Evolutionary conservation across 1,140 invertebrate genomes (phyloP), one percentile per base, ranked within the genome.

Genomic region (Drosophila pseudoobscura): DNA sequence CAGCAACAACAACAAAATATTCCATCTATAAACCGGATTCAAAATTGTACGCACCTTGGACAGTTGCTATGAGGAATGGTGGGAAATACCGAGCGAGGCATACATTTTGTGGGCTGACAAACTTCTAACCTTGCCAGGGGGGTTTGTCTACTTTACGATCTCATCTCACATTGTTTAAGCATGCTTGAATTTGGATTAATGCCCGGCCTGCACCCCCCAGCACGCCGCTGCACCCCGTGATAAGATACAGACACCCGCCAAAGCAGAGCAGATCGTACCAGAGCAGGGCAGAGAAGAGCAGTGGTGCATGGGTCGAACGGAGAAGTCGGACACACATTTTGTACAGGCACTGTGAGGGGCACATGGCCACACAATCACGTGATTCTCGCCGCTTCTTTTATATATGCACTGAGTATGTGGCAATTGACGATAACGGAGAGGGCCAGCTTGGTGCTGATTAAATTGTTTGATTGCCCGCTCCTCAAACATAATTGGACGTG

Each of bases 401-500:
- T 82, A 11, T 13, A 39, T 3, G 11, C 11, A 13, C 11, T 5
- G 4, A 13, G 35, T 5, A 39, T 39, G 75, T 69, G 78, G 80
- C 83, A 85, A 85, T 87, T 87, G 50, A 24, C 51, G 80, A 85
- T 83, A 87, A 70, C 71, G 20, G 47, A 45, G 44, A 49, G 63
- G 43, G 39, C 29, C 59, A 45, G 26, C 43, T 20, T 58, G 41
- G 49, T 44, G 60, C 68, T 80, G 80, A 85, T 85, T 85, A 85
- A 80, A 85, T 70, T 85, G 76, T 76, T 85, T 84, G 76, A 76
- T 60, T 80, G 68, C 61, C 63, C 79, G 66, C 73, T 66, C 61
- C 55, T 47, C 64, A 80, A 80, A 85, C 80, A 85, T 55, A 66
- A 72, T 61, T 50, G 49, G 73, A 62, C 51, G 66, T 50, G 41